A percentile compares a stretch with the other conserved stretches of the same genome.
These are phyloP conservation scores for Drosophila teissieri DNA, from an alignment of 1,140 invertebrate genomes.

Conservation along the genomic window DNA sequence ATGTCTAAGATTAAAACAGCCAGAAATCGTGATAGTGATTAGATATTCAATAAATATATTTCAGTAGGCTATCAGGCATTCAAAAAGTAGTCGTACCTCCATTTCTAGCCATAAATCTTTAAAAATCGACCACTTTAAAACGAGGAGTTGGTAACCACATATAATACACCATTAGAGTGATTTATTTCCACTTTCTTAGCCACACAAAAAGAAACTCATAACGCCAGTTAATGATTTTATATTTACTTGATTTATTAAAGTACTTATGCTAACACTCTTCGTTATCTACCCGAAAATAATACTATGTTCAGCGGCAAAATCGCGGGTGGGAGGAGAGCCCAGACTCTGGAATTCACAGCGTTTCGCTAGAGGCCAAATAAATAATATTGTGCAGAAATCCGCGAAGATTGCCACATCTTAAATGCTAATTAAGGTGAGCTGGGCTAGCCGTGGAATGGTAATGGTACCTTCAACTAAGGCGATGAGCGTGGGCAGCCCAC, in stretches of 20 bases:
- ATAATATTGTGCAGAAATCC: constrained; percentile 48
- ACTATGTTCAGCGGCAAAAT: constrained; percentile 61
- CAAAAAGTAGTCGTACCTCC: constrained; percentile 16
- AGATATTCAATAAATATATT: constrained; percentile 28
- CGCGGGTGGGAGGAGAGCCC: constrained; percentile 19
- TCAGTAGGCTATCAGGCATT: constrained; percentile 8
- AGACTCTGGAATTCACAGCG: constrained; percentile 40
- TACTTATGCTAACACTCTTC: constrained; percentile 53
- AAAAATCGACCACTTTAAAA: no score
- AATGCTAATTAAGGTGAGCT: constrained; percentile 73
- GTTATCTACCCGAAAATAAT: constrained; percentile 53
- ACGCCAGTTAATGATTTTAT: not conserved
- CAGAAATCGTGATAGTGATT: constrained; percentile 21
- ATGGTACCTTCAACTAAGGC: constrained; percentile 52
- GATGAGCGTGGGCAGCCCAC: constrained; percentile 27
- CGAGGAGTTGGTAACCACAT: not conserved
- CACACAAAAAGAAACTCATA: not conserved
- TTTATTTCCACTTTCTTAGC: not conserved
- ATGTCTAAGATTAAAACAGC: not conserved
- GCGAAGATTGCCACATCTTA: constrained; percentile 63
- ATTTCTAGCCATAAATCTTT: not conserved
- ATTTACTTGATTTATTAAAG: constrained; percentile 53
- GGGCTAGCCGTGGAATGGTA: constrained; percentile 56
- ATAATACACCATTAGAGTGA: not conserved
- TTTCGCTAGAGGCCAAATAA: constrained; percentile 44